Evolutionary conservation across 2,888 invertebrate genomes (phyloP).

Genomic region (Thysanoteuthis rhombus): DNA sequence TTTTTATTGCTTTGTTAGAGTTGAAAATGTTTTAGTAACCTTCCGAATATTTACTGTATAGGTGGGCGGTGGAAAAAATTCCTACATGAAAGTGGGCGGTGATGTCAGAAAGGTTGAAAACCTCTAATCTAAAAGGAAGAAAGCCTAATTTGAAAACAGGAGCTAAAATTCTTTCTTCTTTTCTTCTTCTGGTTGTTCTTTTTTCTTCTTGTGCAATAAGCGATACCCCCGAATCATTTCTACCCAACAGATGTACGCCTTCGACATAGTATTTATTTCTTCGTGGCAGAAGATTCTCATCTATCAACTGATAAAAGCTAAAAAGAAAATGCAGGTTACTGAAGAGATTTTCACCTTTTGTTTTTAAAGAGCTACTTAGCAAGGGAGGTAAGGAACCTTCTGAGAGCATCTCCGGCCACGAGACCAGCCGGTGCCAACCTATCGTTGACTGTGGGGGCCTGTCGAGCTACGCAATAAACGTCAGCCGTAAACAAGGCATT

Average conservation of each 20-base stretch:
- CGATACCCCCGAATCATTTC: neutral
- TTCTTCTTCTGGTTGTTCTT: neutral
- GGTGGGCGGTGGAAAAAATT: no score
- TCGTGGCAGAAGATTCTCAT: neutral
- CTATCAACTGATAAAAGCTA: neutral
- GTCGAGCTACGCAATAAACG: neutral
- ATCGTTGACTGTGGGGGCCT: neutral
- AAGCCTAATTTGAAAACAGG: no score
- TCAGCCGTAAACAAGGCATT: neutral
- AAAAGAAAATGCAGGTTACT: neutral
- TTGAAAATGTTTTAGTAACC: no score
- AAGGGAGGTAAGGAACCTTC: neutral
- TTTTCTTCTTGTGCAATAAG: neutral
- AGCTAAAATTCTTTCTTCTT: no score
- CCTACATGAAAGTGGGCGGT: no score
- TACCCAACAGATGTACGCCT: neutral
- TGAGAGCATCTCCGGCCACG: neutral
- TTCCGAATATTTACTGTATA: no score
- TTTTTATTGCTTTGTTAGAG: no score
- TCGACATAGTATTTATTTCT: neutral
- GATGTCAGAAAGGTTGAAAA: no score
- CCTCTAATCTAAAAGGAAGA: no score
- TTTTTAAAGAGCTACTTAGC: neutral
- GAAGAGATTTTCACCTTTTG: neutral
- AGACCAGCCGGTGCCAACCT: conserved; percentile 12